Evolutionary conservation across 2,113 vertebrate genomes (phyloP).

Genomic region (Eulacestoma nigropectus): DNA sequence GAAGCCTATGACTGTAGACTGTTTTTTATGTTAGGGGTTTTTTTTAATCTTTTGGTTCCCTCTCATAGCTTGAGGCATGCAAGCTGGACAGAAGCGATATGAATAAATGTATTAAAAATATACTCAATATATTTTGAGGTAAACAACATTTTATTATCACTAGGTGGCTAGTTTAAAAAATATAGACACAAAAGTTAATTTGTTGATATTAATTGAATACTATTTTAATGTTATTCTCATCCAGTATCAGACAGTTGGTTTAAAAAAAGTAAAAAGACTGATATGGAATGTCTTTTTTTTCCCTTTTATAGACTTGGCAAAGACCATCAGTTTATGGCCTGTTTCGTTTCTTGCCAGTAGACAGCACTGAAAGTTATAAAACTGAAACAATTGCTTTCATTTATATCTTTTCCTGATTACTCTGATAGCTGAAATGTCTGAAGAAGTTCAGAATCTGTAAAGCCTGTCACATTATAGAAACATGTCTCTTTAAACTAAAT

Average conservation of each 20-base stretch:
- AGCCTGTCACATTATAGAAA: constrained; percentile 93
- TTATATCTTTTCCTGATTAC: constrained; percentile 76
- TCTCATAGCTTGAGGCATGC: neutral
- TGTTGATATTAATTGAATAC: constrained; percentile 21
- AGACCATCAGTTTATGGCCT: constrained; percentile 65
- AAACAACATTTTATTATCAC: constrained; percentile 29
- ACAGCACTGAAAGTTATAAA: constrained; percentile 72
- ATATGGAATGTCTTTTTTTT: constrained; percentile 17
- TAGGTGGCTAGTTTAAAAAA: neutral
- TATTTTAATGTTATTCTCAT: constrained; percentile 13
- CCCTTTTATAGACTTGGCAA: constrained; percentile 63
- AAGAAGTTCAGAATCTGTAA: constrained; percentile 84
- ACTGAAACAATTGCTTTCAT: constrained; percentile 75
- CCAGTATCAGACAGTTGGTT: constrained; percentile 12
- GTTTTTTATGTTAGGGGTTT: neutral
- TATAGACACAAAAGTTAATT: neutral
- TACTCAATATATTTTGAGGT: neutral
- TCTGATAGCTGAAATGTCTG: constrained; percentile 77
- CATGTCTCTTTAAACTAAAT: constrained; percentile 93
- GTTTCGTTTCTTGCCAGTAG: constrained; percentile 68
- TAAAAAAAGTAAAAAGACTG: constrained; percentile 25
- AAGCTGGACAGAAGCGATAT: neutral
- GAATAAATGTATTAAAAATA: constrained; percentile 23
- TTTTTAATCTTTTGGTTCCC: neutral
- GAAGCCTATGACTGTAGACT: neutral